Evolutionary conservation across 1,140 invertebrate genomes (phyloP).

Genomic region (Liolophura sinensis): DNA sequence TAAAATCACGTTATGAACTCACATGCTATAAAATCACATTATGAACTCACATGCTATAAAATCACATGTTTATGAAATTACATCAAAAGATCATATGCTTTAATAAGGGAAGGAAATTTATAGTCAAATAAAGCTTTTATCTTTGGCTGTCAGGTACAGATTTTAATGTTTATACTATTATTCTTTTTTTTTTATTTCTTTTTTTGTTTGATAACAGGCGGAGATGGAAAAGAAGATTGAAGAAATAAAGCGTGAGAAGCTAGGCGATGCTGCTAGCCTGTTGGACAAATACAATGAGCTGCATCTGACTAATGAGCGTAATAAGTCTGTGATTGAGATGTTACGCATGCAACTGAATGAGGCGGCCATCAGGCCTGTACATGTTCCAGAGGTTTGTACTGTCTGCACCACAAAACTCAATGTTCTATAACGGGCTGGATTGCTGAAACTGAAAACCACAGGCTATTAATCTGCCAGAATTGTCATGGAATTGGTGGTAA

Average conservation of each 20-base stretch:
- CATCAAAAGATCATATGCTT: neutral
- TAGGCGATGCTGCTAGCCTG: conserved; percentile 30
- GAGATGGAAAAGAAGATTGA: conserved; percentile 42
- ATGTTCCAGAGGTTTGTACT: neutral
- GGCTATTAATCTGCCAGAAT: no score
- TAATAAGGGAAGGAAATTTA: neutral
- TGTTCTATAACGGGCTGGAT: neutral
- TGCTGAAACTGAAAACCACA: no score
- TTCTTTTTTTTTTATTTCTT: no score
- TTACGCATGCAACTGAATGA: conserved; percentile 44
- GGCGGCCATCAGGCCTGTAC: neutral
- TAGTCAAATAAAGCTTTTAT: neutral
- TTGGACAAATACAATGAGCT: conserved; percentile 43
- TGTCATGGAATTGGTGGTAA: no score
- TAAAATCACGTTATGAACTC: no score
- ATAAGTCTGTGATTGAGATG: conserved; percentile 48
- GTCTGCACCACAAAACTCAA: neutral
- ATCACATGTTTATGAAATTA: no score
- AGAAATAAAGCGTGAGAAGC: conserved; percentile 4
- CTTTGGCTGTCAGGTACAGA: neutral
- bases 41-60: no score
- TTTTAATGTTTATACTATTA: no score
- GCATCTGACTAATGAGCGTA: conserved; percentile 42
- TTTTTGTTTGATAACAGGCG: conserved; percentile 41
- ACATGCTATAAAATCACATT: no score